These are phyloP conservation scores for Euleptes europaea DNA, from an alignment of 2,113 vertebrate genomes.

Conservation along the genomic window DNA sequence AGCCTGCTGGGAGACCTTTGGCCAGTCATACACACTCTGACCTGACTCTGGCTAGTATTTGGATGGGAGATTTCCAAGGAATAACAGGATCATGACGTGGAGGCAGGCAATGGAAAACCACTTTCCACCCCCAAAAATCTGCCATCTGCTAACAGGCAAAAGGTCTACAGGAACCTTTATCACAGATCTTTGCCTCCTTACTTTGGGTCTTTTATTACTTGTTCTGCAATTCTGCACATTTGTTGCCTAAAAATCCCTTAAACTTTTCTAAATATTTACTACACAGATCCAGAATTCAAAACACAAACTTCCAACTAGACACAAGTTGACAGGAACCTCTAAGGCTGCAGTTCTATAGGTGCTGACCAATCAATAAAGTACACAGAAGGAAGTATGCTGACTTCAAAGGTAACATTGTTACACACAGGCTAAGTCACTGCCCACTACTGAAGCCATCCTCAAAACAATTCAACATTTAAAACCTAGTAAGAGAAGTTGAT, in stretches of 20 bases:
- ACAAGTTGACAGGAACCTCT: neutral
- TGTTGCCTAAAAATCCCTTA: neutral
- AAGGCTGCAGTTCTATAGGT: neutral
- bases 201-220: neutral
- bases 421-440: neutral
- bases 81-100: no score
- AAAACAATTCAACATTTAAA: neutral
- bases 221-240: neutral
- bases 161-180: neutral
- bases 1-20: no score
- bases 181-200: neutral
- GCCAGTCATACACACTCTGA: no score
- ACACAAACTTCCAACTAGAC: neutral
- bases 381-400: neutral
- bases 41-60: no score
- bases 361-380: neutral
- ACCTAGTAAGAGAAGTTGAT: neutral
- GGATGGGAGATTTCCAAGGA: no score
- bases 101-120: no score
- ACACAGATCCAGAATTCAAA: neutral
- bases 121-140: neutral
- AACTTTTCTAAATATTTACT: neutral
- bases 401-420: neutral
- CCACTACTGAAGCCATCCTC: neutral
- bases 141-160: neutral